Conservation (phyloP, 2,113 vertebrate species). For the Anser cygnoides region DNA sequence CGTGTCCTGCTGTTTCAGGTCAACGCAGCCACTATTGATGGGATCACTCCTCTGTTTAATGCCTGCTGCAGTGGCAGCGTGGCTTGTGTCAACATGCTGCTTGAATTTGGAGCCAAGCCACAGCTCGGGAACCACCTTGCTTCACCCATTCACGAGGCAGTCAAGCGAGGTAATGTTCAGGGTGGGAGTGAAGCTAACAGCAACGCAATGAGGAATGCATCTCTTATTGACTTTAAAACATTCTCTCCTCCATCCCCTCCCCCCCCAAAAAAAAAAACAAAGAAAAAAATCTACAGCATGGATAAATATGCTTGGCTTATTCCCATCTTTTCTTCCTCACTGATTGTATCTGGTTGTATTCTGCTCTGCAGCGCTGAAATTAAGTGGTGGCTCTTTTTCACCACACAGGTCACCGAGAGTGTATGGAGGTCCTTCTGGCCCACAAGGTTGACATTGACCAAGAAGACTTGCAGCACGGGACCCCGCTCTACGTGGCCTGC, state of each 20-base stretch:
- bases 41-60: conserved; percentile 87
- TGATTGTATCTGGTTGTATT: neutral
- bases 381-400: neutral
- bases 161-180: conserved; percentile 80
- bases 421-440: conserved; percentile 89
- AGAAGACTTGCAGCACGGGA: conserved; percentile 81
- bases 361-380: neutral
- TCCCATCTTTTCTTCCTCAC: neutral
- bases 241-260: neutral
- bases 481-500: conserved; percentile 87
- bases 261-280: fast-evolving
- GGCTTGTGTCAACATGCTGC: conserved; percentile 82
- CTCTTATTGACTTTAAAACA: neutral
- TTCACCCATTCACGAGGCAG: conserved; percentile 87
- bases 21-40: conserved; percentile 80
- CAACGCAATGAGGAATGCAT: neutral
- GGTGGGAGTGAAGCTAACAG: neutral
- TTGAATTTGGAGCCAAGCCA: conserved; percentile 78
- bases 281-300: fast-evolving
- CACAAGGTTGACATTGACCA: conserved; percentile 82
- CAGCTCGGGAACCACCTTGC: conserved; percentile 71
- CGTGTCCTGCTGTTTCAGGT: conserved; percentile 68
- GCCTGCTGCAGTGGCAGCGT: conserved; percentile 87
- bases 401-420: conserved; percentile 85
- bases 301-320: neutral